Base-by-base conservation (phyloP, 2,888 invertebrate genomes). In the Eurytoma californica region DNA sequence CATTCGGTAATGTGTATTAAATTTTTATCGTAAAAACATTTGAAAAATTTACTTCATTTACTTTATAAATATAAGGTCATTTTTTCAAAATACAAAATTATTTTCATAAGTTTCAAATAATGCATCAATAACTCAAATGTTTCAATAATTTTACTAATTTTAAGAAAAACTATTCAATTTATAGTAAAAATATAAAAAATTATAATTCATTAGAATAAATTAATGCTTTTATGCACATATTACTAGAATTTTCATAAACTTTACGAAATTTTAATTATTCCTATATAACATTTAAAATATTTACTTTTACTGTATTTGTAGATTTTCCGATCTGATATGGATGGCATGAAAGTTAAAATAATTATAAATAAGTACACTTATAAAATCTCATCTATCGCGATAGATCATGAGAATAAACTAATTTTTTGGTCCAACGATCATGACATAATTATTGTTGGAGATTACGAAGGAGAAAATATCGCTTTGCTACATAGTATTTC, bases 1-100 rank as follows among this genome's bases (percentile, higher is more conserved):
- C 20, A 28, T 18, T 73, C 73, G 73, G 73, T 73, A 73, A 73
- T 14, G 9, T 3, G 12, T 20, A 18, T 24, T 24, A 49, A 24
- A 16, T 61, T 12, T 20, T 53, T 53, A 13, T 47, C 30, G 4
- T 4, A n/a, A 30, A 30, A 30, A 30, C 30, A 30, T 30, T 30
- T 30, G 30, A 30, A 30, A 30, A n/a, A 63, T 28, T n/a, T n/a
- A n/a, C n/a, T n/a, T n/a, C n/a, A n/a, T n/a, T n/a, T n/a, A n/a
- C n/a, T n/a, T n/a, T n/a, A n/a, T n/a, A n/a, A n/a, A n/a, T n/a
- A n/a, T n/a, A n/a, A n/a, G n/a, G n/a, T n/a, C n/a, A n/a, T n/a
- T n/a, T n/a, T n/a, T n/a, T n/a, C n/a, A n/a, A n/a, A n/a, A n/a
- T n/a, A n/a, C n/a, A n/a, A n/a, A n/a, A n/a, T n/a, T n/a, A n/a